These are phyloP conservation scores for Lepeophtheirus nordmannii DNA, from an alignment of 2,888 invertebrate species.

Conservation along the genomic window DNA sequence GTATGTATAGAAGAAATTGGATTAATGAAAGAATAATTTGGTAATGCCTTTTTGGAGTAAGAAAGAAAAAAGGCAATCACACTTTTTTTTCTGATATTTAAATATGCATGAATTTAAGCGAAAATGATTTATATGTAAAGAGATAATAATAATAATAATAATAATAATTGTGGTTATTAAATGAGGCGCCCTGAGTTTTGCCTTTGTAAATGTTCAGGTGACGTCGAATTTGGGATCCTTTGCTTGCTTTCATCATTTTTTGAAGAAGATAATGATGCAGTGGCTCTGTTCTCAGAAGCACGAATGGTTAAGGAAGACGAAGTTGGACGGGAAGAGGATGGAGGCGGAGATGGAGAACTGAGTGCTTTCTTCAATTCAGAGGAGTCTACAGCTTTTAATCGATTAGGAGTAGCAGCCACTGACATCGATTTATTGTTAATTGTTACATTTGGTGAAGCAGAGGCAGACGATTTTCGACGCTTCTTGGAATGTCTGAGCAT, in stretches of 20 bases:
- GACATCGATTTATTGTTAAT: neutral
- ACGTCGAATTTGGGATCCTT: neutral
- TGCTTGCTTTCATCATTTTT: neutral
- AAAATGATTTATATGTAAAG: neutral
- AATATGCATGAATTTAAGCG: conserved; percentile 1
- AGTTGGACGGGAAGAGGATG: neutral
- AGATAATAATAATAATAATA: neutral
- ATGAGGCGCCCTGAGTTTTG: neutral
- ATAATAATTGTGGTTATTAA: neutral
- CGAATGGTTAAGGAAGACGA: neutral
- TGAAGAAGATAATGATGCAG: too few species aligned
- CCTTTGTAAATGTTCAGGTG: neutral
- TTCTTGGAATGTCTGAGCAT: conserved; percentile 19
- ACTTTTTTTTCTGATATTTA: neutral
- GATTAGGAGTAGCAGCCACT: neutral
- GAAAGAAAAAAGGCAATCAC: neutral
- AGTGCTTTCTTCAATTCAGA: neutral
- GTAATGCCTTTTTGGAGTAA: neutral
- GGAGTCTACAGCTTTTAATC: neutral
- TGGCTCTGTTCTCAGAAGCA: too few species aligned
- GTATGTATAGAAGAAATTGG: too few species aligned
- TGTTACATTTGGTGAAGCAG: neutral
- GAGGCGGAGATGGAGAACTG: neutral
- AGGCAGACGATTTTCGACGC: neutral
- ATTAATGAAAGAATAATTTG: neutral